Evolutionary conservation across 2,888 invertebrate genomes (phyloP).

Genomic region (Ecliptopera silaceata): DNA sequence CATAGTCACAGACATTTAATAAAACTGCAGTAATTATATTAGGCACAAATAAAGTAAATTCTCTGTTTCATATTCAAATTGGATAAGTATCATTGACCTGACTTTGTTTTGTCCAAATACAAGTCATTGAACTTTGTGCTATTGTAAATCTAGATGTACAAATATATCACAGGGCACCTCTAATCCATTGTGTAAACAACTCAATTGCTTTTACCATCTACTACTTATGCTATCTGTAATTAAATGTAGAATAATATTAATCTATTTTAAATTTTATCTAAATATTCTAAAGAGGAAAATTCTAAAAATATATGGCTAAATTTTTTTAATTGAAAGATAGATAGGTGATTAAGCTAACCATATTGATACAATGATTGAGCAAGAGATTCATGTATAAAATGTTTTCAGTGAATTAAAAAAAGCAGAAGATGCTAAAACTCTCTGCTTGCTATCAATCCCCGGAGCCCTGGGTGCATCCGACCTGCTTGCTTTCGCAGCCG

Average conservation of each 20-base stretch:
- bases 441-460: conserved; percentile 95
- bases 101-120: conserved; percentile 6
- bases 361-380: too few species aligned
- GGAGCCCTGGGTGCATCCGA: conserved; percentile 96
- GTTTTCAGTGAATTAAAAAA: conserved; percentile 87
- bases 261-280: too few species aligned
- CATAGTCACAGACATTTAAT: too few species aligned
- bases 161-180: conserved; percentile 11
- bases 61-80: too few species aligned
- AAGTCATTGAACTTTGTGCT: conserved; percentile 6
- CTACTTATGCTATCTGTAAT: neutral
- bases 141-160: neutral
- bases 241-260: too few species aligned
- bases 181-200: too few species aligned
- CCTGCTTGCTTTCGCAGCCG: conserved; percentile 95
- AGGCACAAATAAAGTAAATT: too few species aligned
- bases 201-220: too few species aligned
- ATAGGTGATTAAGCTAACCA: too few species aligned
- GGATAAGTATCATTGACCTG: conserved; percentile 20
- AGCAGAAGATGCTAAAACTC: conserved; percentile 89
- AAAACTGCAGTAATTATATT: neutral
- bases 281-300: too few species aligned
- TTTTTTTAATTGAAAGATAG: too few species aligned
- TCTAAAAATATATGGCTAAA: too few species aligned
- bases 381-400: neutral